Base-by-base conservation (phyloP, 2,113 vertebrate species). In the Tricholaema leucomelas region DNA sequence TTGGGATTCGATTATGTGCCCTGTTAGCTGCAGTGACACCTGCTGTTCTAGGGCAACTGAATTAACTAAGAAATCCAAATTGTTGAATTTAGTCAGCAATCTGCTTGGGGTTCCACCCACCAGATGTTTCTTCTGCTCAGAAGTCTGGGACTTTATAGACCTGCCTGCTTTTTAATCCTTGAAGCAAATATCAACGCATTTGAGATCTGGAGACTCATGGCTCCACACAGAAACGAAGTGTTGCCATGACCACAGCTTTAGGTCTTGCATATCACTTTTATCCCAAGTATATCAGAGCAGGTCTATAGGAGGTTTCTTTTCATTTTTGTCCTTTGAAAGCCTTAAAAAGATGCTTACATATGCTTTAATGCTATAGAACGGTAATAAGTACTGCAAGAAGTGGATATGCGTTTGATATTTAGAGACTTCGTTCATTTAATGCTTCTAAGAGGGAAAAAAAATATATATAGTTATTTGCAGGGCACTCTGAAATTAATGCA, bases 111-210 rank as follows among this genome's bases (percentile, higher is more conserved):
- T 95, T 95, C 84, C 90, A 74, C 91, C 89, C 87, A 91, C 87
- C 96, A 97, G 96, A 97, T 98, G 95, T 96, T 96, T 94, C 66
- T 93, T 63, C 91, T 91, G 85, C 91, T 95, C 95, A 96, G 84
- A 96, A 95, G 92, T 85, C 92, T 84, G 81, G 80, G 73, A 73
- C 85, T 88, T 91, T 74, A 71, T 60, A 95, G 93, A 96, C 88
- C 84, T 96, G 92, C 88, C 90, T 95, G 63, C 61, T 92, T 96
- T 96, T 93, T 97, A 97, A 97, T 97, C 97, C 96, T 95, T 86
- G 96, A 96, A 96, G 96, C 94, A 97, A 98, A 97, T 94, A 97
- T 92, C 96, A 97, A 95, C 95, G 95, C 87, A 54, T 96, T 96
- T 86, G 93, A 97, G 96, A 97, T 95, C 94, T 95, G 81, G 92